These are phyloP conservation scores for Catostomus latipinnis DNA, from an alignment of 2,797 vertebrate species.

Conservation along the genomic window DNA sequence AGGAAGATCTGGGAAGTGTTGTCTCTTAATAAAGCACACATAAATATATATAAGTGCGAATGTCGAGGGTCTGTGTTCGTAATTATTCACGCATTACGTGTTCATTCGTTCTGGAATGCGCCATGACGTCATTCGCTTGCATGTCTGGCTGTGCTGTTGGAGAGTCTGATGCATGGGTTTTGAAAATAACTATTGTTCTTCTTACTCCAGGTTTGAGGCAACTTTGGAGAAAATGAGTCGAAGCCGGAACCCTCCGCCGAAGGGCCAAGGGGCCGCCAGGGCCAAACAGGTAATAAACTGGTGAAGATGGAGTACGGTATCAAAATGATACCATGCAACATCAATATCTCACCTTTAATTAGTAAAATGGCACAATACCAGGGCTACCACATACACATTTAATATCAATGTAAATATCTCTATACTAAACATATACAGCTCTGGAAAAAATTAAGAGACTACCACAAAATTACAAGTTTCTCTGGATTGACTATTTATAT, in stretches of 20 bases:
- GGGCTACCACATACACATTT: too few species aligned
- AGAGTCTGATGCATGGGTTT: too few species aligned
- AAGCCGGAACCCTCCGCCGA: conserved; percentile 75
- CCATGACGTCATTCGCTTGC: neutral
- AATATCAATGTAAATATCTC: too few species aligned
- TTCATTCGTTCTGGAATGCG: neutral
- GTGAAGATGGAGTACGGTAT: neutral
- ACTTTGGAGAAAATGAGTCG: conserved; percentile 72
- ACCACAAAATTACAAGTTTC: too few species aligned
- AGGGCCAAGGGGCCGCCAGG: conserved; percentile 80
- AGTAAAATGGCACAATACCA: too few species aligned
- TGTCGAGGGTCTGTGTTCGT: neutral
- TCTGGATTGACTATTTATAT: too few species aligned
- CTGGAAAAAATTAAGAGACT: too few species aligned
- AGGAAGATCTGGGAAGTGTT: neutral
- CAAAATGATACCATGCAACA: neutral
- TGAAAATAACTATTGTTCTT: neutral
- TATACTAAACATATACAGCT: too few species aligned
- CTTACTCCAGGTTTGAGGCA: conserved; percentile 29
- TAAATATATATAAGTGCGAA: neutral
- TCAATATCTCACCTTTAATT: neutral
- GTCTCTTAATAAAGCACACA: neutral
- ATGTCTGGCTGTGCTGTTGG: neutral
- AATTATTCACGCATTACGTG: neutral
- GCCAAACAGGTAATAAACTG: conserved; percentile 78